Conservation (phyloP, 2,113 vertebrate genomes). For the Bos taurus region DNA sequence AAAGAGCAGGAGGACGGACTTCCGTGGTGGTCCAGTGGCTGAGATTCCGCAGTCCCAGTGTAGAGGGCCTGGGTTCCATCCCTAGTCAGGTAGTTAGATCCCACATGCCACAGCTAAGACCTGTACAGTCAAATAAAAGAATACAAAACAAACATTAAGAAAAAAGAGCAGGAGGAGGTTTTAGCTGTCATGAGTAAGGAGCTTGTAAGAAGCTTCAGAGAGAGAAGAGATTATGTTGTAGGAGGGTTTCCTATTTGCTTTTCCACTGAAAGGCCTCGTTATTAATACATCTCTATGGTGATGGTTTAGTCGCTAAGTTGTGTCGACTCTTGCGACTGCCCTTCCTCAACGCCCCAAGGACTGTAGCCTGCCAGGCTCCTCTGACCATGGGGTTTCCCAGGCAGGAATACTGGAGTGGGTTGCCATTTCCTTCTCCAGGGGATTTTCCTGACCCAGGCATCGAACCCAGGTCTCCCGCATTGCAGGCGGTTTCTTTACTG, state of each 20-base stretch:
- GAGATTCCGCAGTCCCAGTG: not conserved
- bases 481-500: not conserved
- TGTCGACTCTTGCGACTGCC: rapidly evolving
- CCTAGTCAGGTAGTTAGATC: not conserved
- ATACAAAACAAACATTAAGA: not conserved
- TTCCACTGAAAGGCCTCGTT: not conserved
- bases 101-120: not conserved
- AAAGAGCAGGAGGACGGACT: not conserved
- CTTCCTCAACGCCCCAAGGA: not conserved
- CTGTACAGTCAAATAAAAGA: not conserved
- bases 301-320: not conserved
- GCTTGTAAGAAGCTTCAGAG: not conserved
- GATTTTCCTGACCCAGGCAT: not conserved
- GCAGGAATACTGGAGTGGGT: not conserved
- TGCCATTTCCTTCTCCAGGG: not conserved
- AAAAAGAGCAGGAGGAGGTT: not conserved
- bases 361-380: not conserved
- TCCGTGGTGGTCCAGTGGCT: not conserved
- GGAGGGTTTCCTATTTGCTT: not conserved
- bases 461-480: not conserved
- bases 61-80: not conserved
- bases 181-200: not conserved
- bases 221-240: not conserved
- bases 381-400: not conserved
- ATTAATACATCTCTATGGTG: not conserved